Evolutionary conservation across 1,140 invertebrate species (phyloP), one percentile per base, ranked within the genome.

Genomic region (Odontomachus brunneus): DNA sequence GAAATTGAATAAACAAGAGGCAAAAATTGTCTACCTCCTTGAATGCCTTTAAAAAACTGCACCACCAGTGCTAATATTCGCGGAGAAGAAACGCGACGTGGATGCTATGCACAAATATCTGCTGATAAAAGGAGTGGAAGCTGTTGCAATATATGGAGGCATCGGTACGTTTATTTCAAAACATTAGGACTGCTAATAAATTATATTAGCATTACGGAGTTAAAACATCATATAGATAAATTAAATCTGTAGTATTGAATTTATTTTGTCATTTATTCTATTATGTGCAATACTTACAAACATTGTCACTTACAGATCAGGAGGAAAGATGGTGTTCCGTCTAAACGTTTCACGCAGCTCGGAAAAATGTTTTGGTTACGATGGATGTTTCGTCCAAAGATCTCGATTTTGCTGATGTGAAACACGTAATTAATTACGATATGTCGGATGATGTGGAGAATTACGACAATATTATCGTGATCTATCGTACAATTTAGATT

Each of bases 391-490:
- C 99, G 1, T 99, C 98, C 1, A n/a, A n/a, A n/a, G n/a, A n/a
- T n/a, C n/a, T n/a, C n/a, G n/a, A n/a, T n/a, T n/a, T n/a, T n/a
- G n/a, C n/a, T n/a, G n/a, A n/a, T n/a, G n/a, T n/a, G n/a, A n/a
- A n/a, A n/a, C n/a, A n/a, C n/a, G n/a, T n/a, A 99, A 99, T 99
- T 38, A 99, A 99, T 94, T 99, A 99, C 93, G 99, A 99, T 91
- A 99, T 99, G 99, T 99, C 99, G 0, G 99, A 99, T 90, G 99
- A 99, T 92, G 99, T 99, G 63, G 99, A 99, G 95, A 99, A 99
- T 95, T 99, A 99, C 95, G 97, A 97, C 97, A 94, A 93, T 88
- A 83, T n/a, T 82, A 84, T 82, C 59, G 19, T 59, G 62, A n/a
- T n/a, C n/a, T n/a, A 63, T 55, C 48, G 26, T 69, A 19, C 26